These are phyloP conservation scores for Clarias fuscus DNA, from an alignment of 2,797 vertebrate species.

Conservation along the genomic window DNA sequence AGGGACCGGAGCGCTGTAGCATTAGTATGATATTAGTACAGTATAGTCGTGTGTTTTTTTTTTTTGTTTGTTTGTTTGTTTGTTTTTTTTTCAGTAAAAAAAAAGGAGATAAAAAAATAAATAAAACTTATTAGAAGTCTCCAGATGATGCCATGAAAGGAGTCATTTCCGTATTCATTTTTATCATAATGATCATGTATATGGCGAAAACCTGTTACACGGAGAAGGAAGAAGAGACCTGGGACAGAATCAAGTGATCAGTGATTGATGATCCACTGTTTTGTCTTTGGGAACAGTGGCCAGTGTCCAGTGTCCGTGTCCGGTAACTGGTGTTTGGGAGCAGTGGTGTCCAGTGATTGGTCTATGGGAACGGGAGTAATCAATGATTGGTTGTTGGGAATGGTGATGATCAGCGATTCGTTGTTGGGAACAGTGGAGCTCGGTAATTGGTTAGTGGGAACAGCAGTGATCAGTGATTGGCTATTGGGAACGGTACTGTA, in stretches of 20 bases:
- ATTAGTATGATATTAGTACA: background rate
- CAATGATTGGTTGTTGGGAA: background rate
- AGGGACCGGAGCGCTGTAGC: slow-evolving; percentile 46
- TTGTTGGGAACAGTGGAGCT: background rate
- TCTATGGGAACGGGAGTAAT: too few relatives aligned
- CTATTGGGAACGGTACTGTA: background rate
- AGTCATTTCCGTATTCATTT: background rate
- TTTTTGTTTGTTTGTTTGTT: too few relatives aligned
- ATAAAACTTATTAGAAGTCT: background rate
- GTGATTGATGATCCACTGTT: background rate
- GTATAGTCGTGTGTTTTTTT: too few relatives aligned
- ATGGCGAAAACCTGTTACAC: background rate
- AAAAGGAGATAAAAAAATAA: background rate
- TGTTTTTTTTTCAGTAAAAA: too few relatives aligned
- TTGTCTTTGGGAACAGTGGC: background rate
- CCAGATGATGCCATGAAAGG: too few relatives aligned
- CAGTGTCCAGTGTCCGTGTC: too few relatives aligned
- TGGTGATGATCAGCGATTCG: background rate
- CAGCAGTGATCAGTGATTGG: background rate
- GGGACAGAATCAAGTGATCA: background rate
- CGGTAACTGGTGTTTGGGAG: too few relatives aligned
- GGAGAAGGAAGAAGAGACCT: too few relatives aligned
- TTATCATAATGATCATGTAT: background rate
- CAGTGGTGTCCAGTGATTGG: too few relatives aligned
- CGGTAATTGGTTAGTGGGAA: background rate